Percentiles rank a stretch among this genome's conserved stretches.
Conservation (phyloP, 2,113 vertebrate genomes). For the Ceyx cyanopectus region DNA sequence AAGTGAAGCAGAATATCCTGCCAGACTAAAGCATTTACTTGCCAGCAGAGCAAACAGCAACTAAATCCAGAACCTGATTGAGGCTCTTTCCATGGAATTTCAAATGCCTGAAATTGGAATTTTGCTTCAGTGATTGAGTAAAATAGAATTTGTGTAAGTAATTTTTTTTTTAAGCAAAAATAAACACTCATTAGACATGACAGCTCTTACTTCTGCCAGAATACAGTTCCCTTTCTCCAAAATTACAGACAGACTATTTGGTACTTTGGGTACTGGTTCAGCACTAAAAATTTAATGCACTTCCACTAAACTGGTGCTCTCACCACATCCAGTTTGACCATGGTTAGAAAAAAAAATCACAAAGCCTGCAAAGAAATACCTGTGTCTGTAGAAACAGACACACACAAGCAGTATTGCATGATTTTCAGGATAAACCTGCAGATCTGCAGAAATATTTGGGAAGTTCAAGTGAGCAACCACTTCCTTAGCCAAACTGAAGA, state of each 20-base stretch:
- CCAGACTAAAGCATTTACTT: background rate
- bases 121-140: background rate
- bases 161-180: background rate
- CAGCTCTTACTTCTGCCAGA: background rate
- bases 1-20: background rate
- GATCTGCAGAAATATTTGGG: background rate
- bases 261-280: background rate
- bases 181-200: background rate
- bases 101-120: background rate
- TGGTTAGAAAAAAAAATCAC: background rate
- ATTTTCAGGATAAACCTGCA: background rate
- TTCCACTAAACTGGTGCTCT: background rate
- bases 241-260: background rate
- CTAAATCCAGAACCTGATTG: background rate
- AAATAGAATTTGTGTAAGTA: background rate
- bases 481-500: background rate
- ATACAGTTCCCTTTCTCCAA: background rate
- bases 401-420: accelerated
- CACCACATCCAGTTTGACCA: background rate
- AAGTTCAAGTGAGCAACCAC: background rate
- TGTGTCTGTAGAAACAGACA: no score
- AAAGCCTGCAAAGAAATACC: background rate
- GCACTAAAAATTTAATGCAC: background rate
- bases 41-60: background rate
- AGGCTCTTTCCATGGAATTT: background rate